These are phyloP conservation scores for Cheilinus undulatus DNA, from an alignment of 2,113 vertebrate genomes.

Conservation along the genomic window DNA sequence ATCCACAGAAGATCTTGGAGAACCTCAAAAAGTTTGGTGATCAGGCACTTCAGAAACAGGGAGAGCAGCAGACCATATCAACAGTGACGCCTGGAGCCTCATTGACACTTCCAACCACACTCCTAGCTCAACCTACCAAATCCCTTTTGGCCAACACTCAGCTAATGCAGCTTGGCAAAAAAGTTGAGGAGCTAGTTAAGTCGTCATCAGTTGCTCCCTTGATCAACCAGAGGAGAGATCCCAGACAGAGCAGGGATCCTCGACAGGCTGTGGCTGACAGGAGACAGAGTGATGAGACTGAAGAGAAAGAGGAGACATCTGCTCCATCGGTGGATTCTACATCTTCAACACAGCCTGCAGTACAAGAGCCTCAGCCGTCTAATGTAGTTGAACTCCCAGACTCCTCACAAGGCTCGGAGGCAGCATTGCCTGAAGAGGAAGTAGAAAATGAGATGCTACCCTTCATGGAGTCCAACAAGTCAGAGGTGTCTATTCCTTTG, in stretches of 20 bases:
- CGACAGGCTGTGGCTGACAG: slow-evolving; percentile 81
- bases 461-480: slow-evolving; percentile 67
- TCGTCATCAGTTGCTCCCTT: slow-evolving; percentile 73
- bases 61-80: slow-evolving; percentile 85
- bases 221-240: slow-evolving; percentile 86
- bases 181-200: slow-evolving; percentile 80
- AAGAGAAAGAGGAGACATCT: slow-evolving; percentile 69
- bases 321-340: slow-evolving; percentile 12
- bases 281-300: slow-evolving; percentile 73
- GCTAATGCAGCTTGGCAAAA: slow-evolving; percentile 86
- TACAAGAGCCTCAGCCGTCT: slow-evolving; percentile 34
- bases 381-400: slow-evolving; percentile 36
- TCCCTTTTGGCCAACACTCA: slow-evolving; percentile 84
- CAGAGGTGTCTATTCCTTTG: slow-evolving; percentile 80
- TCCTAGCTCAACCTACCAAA: slow-evolving; percentile 88
- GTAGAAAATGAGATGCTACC: slow-evolving; percentile 60
- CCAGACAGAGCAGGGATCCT: slow-evolving; percentile 90
- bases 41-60: slow-evolving; percentile 88
- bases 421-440: slow-evolving; percentile 43
- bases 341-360: slow-evolving; percentile 28
- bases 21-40: slow-evolving; percentile 92
- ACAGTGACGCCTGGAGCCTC: slow-evolving; percentile 78
- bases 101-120: slow-evolving; percentile 85
- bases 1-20: slow-evolving; percentile 91
- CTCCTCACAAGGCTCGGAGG: slow-evolving; percentile 41